Evolutionary conservation across 2,113 vertebrate genomes (phyloP).

Genomic region (Cavia porcellus): DNA sequence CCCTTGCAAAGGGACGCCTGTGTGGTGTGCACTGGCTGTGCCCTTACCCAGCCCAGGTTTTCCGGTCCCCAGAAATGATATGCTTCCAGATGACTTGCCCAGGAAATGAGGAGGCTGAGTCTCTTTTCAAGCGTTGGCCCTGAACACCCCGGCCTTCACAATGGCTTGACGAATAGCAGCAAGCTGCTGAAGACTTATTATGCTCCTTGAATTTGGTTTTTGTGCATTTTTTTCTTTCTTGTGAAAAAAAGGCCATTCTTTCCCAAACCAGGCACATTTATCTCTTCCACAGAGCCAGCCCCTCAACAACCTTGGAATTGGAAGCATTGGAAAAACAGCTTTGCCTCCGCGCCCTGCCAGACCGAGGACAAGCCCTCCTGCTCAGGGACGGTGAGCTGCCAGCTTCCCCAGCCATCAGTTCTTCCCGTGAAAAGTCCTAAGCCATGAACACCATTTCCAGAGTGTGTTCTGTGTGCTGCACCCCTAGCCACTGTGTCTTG

Average conservation of each 20-base stretch:
- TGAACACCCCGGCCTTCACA: slow-evolving; percentile 64
- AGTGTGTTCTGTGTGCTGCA: background rate
- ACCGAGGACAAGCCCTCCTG: background rate
- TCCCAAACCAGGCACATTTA: slow-evolving; percentile 35
- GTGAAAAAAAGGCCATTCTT: slow-evolving; percentile 47
- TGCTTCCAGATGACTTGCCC: background rate
- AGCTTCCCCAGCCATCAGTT: background rate
- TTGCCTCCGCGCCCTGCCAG: background rate
- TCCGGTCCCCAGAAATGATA: slow-evolving; percentile 22
- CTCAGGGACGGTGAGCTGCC: background rate
- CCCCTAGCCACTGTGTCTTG: background rate
- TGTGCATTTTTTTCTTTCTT: slow-evolving; percentile 44
- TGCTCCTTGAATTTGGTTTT: slow-evolving; percentile 53
- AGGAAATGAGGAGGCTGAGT: background rate
- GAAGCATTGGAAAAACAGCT: slow-evolving; percentile 21
- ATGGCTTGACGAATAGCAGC: slow-evolving; percentile 62
- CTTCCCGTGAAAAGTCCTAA: background rate
- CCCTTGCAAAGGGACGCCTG: background rate
- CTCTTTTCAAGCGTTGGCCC: slow-evolving; percentile 70
- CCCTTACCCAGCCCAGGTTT: fast-evolving
- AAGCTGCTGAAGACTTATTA: slow-evolving; percentile 58
- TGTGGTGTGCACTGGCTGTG: fast-evolving
- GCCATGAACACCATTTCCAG: background rate
- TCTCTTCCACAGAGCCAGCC: slow-evolving; percentile 45
- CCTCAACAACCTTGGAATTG: slow-evolving; percentile 72